phyloP scores from a whole-genome alignment of 1,140 invertebrate genomes.

The Whitmania pigra region DNA sequence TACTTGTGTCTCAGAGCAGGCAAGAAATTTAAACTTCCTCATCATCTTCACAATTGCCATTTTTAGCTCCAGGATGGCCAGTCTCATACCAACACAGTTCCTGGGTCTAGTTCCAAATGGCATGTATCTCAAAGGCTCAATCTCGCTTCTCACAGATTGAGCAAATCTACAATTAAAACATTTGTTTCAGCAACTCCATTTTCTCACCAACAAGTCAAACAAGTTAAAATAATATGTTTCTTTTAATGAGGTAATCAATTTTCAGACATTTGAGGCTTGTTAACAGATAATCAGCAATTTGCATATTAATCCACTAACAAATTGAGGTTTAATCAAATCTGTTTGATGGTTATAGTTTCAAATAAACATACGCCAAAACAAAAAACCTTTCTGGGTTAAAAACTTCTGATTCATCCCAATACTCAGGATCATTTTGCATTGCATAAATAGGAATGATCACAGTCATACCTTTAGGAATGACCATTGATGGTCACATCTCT shows the following conservation, averaged over 20 bases:
- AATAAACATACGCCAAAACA: too few species aligned
- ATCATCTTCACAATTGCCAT: constrained; percentile 44
- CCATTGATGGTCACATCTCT: constrained; percentile 31
- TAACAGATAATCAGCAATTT: too few species aligned
- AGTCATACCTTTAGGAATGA: constrained; percentile 44
- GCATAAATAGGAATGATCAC: constrained; percentile 50
- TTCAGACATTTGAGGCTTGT: too few species aligned
- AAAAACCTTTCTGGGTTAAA: constrained; percentile 41
- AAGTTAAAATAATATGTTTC: too few species aligned
- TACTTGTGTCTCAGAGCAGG: constrained; percentile 21
- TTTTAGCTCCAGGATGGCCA: constrained; percentile 54
- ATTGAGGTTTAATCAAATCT: too few species aligned
- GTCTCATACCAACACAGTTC: constrained; percentile 51
- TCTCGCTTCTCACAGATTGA: not conserved
- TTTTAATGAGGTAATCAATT: too few species aligned
- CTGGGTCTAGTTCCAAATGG: constrained; percentile 51
- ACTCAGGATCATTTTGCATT: constrained; percentile 50
- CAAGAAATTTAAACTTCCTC: constrained; percentile 29
- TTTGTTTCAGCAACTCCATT: not conserved
- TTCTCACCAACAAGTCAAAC: too few species aligned
- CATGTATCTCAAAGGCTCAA: constrained; percentile 43
- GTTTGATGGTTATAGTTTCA: too few species aligned
- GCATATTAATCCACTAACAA: too few species aligned
- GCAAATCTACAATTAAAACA: not conserved
- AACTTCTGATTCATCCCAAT: constrained; percentile 42